Evolutionary conservation across 1,140 invertebrate species (phyloP).

Genomic region (Drosophila punjabiensis): DNA sequence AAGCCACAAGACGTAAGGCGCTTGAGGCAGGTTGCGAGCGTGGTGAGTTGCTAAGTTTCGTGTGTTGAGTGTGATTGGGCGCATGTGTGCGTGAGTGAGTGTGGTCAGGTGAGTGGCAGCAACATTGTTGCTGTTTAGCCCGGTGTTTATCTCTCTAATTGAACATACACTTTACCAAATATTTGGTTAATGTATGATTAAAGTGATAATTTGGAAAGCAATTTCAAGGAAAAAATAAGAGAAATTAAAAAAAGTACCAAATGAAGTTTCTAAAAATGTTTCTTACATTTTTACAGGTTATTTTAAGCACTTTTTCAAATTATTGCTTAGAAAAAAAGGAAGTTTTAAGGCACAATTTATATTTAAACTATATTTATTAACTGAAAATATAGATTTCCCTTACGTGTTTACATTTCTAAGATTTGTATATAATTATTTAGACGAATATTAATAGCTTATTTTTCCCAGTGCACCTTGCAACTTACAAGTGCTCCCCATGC

Average conservation of each 20-base stretch:
- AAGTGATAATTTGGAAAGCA: too few relatives aligned
- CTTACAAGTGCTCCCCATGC: slow-evolving; percentile 33
- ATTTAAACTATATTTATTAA: too few relatives aligned
- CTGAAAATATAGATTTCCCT: too few relatives aligned
- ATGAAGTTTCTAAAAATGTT: not conserved
- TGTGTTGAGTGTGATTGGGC: slow-evolving; percentile 3
- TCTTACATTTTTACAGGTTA: not conserved
- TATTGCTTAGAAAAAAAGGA: not conserved
- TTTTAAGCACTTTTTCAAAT: not conserved
- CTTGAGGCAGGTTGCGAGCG: slow-evolving; percentile 72
- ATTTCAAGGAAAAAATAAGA: too few relatives aligned
- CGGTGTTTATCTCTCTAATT: slow-evolving; percentile 54
- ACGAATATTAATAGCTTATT: not conserved
- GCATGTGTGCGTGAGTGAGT: slow-evolving; percentile 26
- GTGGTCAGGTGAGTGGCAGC: slow-evolving; percentile 71
- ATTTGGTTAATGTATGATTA: too few relatives aligned
- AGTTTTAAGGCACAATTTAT: not conserved
- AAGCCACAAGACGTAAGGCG: slow-evolving; percentile 30
- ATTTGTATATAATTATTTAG: not conserved
- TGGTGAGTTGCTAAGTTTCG: slow-evolving; percentile 41
- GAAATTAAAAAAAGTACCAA: too few relatives aligned
- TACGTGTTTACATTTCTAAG: too few relatives aligned
- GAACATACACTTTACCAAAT: slow-evolving; percentile 41
- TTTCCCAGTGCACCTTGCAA: slow-evolving; percentile 9
- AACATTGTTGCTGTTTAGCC: slow-evolving; percentile 49